Conservation (phyloP, 2,888 invertebrate species). For the Pseudanteris insignis region DNA sequence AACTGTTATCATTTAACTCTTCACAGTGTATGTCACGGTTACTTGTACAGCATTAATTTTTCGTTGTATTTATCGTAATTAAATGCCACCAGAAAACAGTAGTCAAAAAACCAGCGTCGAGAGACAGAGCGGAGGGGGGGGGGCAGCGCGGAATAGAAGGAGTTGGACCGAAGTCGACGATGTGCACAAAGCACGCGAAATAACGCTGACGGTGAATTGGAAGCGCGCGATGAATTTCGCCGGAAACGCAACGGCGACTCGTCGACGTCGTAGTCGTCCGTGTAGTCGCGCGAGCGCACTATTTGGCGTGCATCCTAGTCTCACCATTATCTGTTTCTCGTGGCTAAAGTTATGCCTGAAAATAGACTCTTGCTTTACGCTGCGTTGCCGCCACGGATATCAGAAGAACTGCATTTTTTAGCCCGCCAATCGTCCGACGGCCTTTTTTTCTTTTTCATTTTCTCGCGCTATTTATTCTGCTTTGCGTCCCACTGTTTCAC, state of each 20-base stretch:
- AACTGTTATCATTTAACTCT: too few relatives aligned
- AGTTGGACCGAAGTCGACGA: conserved; percentile 1
- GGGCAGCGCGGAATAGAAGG: background rate
- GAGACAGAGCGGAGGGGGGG: background rate
- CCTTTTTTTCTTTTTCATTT: background rate
- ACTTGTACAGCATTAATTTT: conserved; percentile 12
- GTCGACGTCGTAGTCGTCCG: too few relatives aligned
- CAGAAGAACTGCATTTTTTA: conserved; percentile 20
- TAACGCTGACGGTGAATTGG: conserved; percentile 32
- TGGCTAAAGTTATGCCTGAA: conserved; percentile 17
- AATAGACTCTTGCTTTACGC: conserved; percentile 34
- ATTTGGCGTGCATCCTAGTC: conserved; percentile 31
- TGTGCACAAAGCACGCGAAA: conserved; percentile 24
- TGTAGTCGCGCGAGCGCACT: conserved; percentile 16
- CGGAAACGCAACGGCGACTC: conserved; percentile 34
- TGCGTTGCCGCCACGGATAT: conserved; percentile 22
- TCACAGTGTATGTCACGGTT: too few relatives aligned
- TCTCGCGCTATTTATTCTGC: background rate
- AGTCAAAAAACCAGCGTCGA: background rate
- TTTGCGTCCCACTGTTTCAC: background rate
- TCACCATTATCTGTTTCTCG: conserved; percentile 23
- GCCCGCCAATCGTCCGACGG: background rate
- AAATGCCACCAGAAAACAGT: conserved; percentile 23
- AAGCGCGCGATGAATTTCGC: conserved; percentile 44
- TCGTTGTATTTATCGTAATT: conserved; percentile 42